A percentile compares a stretch with the other conserved stretches of the same genome.
These are phyloP conservation scores for Accipiter virgatus DNA, from an alignment of 2,113 vertebrate species.

Conservation along the genomic window DNA sequence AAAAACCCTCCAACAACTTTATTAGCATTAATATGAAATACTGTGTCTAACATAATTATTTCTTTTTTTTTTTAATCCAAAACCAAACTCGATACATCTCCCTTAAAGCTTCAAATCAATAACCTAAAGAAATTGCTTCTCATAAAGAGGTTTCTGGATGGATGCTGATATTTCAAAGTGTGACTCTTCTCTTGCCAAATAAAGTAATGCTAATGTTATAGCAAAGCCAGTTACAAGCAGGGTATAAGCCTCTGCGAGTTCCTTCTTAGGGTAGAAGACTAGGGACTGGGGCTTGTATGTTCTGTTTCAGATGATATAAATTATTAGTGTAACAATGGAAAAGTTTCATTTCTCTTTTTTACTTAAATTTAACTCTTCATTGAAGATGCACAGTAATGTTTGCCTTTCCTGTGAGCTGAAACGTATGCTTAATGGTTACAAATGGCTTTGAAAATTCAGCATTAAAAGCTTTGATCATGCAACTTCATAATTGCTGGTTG, in stretches of 20 bases:
- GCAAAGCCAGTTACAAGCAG: not conserved
- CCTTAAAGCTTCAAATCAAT: constrained; percentile 3
- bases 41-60: not conserved
- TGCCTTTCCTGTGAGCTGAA: not conserved
- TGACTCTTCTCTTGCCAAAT: not conserved
- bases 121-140: not conserved
- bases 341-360: not conserved
- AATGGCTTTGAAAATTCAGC: not conserved
- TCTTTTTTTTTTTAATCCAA: not conserved
- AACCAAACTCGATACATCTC: not conserved
- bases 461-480: not conserved
- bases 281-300: not conserved
- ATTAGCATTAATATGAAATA: not conserved
- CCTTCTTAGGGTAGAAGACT: not conserved
- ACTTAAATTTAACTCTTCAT: not conserved
- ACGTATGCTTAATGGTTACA: not conserved
- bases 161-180: not conserved
- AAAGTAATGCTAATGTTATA: not conserved
- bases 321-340: not conserved
- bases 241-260: not conserved
- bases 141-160: not conserved
- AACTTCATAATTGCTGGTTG: not conserved
- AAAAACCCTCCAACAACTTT: not conserved
- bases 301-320: not conserved
- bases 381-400: not conserved